A percentile compares a stretch with the other conserved stretches of the same genome.
Evolutionary conservation across 2,113 vertebrate species (phyloP).

Genomic region (Sinocyclocheilus rhinocerous): DNA sequence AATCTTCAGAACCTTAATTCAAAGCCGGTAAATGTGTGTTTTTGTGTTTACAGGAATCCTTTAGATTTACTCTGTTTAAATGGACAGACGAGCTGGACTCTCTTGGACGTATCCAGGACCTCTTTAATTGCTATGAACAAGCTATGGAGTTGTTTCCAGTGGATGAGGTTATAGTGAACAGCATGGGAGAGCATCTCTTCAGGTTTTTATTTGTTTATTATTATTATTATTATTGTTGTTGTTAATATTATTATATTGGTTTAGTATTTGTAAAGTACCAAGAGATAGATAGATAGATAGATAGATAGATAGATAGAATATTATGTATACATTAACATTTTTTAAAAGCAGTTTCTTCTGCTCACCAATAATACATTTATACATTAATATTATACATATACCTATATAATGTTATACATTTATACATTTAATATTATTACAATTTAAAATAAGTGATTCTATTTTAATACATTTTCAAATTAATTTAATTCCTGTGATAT

Average conservation of each 20-base stretch:
- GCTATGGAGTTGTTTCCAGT: conserved; percentile 90
- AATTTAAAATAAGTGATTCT: background rate
- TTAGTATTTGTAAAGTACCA: no score
- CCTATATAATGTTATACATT: no score
- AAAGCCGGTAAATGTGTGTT: background rate
- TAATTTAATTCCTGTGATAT: no score
- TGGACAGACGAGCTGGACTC: conserved; percentile 95
- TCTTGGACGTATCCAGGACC: conserved; percentile 86
- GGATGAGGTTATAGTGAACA: conserved; percentile 95
- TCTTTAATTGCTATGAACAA: conserved; percentile 95
- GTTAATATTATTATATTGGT: no score
- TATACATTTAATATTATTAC: background rate
- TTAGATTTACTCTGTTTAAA: conserved; percentile 91
- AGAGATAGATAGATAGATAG: no score
- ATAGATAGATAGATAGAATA: no score
- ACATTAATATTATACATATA: no score
- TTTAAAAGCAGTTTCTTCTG: no score
- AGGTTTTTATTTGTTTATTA: conserved; percentile 72
- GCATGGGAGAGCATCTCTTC: conserved; percentile 99
- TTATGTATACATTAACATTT: no score
- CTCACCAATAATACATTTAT: no score
- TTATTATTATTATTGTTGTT: no score
- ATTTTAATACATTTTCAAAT: no score
- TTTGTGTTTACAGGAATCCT: conserved; percentile 82
- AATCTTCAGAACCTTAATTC: background rate